Base-by-base conservation (phyloP, 2,797 vertebrate species). In the Sylvia borin region DNA sequence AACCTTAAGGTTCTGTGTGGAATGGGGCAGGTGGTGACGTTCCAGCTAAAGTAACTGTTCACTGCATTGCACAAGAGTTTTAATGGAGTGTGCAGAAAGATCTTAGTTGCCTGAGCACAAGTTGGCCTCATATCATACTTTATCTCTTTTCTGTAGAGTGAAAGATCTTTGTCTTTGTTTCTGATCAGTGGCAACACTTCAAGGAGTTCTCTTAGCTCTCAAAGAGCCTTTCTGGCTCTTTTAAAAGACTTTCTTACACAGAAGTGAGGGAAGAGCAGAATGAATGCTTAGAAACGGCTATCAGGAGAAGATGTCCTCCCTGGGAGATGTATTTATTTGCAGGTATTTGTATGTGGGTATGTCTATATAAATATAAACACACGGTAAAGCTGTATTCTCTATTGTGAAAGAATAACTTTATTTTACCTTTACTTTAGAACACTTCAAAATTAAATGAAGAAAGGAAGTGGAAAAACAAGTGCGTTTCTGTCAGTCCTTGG, bases 61-160 rank as follows among this genome's bases (percentile, higher is more conserved):
- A 58, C 31, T 66, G 43, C 42, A 43, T 26, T 65, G 11, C 51
- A 18, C 32, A 34, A 6, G 27, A 6, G 5, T 19, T 84, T 57
- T 10, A 58, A 13, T 2, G 43, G 36, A 36, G 14, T 0, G 0
- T 43, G 43, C 21, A 66, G 36, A 50, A 57, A 57, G 31, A 50
- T 32, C 21, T 74, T 21, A 11, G 11, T 21, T 84, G 36, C 36
- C 26, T 58, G 70, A 31, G 32, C 21, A 32, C 9, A 4, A 5
- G 21, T 17, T 50, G 11, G 11, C 42, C 43, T 66, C 0, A 0
- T 42, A 57, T 31, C 9, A 42, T 31, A 11, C 6, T 43, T 40
- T 25, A 25, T 40, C 10, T 47, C 10, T 55, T 73, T 64, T 48
- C 68, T 48, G 29, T 55, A 55, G 62, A 32, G 18, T 38, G 22